These are phyloP conservation scores for Eudiplozoon nipponicum DNA, from an alignment of 2,888 invertebrate species.

Conservation along the genomic window DNA sequence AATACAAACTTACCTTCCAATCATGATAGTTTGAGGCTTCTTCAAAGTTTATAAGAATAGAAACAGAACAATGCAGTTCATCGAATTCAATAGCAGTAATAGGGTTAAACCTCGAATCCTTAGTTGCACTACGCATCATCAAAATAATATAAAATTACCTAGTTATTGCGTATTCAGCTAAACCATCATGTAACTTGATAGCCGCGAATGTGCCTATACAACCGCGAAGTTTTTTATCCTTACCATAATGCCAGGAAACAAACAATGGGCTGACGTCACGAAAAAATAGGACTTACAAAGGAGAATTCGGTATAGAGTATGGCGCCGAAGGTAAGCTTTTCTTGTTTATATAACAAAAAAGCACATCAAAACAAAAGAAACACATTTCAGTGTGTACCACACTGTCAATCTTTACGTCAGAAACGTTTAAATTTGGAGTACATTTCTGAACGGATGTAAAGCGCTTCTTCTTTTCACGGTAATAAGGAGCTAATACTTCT, in stretches of 20 bases:
- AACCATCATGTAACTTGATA: conserved; percentile 63
- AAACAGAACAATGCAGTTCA: conserved; percentile 64
- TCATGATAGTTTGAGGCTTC: conserved; percentile 69
- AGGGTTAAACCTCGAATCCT: conserved; percentile 77
- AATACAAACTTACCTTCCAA: conserved; percentile 43
- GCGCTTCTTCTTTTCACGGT: too few species aligned
- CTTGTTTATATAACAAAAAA: too few species aligned
- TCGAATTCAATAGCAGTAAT: conserved; percentile 68
- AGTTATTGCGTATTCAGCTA: conserved; percentile 76
- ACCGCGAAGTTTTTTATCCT: conserved; percentile 64
- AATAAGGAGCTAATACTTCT: too few species aligned
- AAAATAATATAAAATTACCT: conserved; percentile 29
- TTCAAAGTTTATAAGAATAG: conserved; percentile 74
- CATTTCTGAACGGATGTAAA: too few species aligned
- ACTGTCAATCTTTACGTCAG: too few species aligned
- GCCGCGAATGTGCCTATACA: conserved; percentile 96
- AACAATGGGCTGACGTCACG: conserved; percentile 43
- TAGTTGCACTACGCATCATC: conserved; percentile 43
- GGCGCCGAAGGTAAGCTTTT: too few species aligned
- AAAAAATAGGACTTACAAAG: too few species aligned
- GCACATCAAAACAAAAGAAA: too few species aligned
- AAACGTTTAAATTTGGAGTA: too few species aligned
- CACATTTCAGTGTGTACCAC: too few species aligned
- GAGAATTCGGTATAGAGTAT: too few species aligned
- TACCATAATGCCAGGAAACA: conserved; percentile 93